A percentile compares a stretch with the other conserved stretches of the same genome.
Evolutionary conservation across 2,113 vertebrate genomes (phyloP).

Genomic region (Ranitomeya variabilis): DNA sequence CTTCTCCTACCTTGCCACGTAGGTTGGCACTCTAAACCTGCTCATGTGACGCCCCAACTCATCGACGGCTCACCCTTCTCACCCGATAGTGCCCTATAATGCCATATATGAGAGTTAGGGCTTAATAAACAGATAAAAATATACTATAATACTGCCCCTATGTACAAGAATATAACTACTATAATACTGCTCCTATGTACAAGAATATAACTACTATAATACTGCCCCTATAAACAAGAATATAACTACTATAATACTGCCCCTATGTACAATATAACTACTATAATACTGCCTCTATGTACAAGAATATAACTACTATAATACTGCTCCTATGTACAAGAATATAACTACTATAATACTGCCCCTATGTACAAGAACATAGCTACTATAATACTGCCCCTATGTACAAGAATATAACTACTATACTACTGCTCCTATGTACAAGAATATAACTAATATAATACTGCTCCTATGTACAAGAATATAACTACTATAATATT

Average conservation of each 20-base stretch:
- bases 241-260: background rate
- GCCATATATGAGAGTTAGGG: too few relatives aligned
- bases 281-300: background rate
- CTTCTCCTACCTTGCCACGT: too few relatives aligned
- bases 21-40: too few relatives aligned
- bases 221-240: background rate
- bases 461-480: background rate
- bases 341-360: slow-evolving; percentile 1
- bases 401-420: background rate
- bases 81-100: too few relatives aligned
- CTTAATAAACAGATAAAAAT: background rate
- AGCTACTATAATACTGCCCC: slow-evolving; percentile 2
- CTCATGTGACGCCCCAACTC: too few relatives aligned
- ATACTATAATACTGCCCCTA: slow-evolving; percentile 1
- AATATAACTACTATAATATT: slow-evolving; percentile 3
- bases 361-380: background rate
- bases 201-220: background rate
- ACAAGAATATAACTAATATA: background rate
- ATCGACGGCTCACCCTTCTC: too few relatives aligned
- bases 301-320: slow-evolving; percentile 4
- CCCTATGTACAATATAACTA: background rate
- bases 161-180: background rate
- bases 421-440: background rate
- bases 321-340: background rate
- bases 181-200: background rate